phyloP scores from a whole-genome alignment of 2,113 vertebrate genomes.

The Arizona elegans region DNA sequence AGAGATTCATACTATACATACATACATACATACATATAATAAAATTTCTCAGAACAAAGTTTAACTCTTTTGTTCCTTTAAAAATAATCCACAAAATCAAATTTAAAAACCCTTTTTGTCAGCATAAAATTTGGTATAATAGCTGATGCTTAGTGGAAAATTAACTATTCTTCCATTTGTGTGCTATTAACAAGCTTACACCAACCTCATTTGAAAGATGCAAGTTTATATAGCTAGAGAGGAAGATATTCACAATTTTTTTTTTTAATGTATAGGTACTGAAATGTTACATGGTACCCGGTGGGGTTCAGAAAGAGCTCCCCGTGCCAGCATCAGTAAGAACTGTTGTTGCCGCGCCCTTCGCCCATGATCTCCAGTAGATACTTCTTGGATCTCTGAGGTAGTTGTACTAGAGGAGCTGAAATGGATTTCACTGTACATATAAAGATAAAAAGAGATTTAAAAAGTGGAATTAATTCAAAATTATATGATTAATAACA shows the following conservation, averaged over 20 bases:
- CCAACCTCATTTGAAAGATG: neutral
- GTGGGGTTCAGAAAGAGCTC: conserved; percentile 85
- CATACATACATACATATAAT: neutral
- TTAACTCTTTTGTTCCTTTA: neutral
- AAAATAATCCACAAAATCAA: neutral
- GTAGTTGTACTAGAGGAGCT: conserved; percentile 85
- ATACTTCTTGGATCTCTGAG: conserved; percentile 82
- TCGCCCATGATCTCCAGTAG: conserved; percentile 73
- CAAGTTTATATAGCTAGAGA: neutral
- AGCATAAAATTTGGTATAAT: neutral
- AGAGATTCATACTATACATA: neutral
- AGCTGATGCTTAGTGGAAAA: neutral
- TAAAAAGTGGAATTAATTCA: neutral
- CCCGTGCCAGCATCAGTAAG: conserved; percentile 80
- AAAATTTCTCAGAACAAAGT: neutral
- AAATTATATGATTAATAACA: neutral
- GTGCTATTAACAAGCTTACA: neutral
- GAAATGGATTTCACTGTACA: conserved; percentile 82
- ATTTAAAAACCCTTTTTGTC: neutral
- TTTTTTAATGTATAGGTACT: conserved; percentile 20
- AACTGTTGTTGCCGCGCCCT: conserved; percentile 87
- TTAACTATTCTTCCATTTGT: neutral
- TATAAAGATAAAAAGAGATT: conserved; percentile 21
- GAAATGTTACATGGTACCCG: conserved; percentile 70
- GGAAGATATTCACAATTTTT: conserved; percentile 34